Base-by-base conservation (phyloP, 2,888 invertebrate genomes). In the Meiosimyza decipiens region DNA sequence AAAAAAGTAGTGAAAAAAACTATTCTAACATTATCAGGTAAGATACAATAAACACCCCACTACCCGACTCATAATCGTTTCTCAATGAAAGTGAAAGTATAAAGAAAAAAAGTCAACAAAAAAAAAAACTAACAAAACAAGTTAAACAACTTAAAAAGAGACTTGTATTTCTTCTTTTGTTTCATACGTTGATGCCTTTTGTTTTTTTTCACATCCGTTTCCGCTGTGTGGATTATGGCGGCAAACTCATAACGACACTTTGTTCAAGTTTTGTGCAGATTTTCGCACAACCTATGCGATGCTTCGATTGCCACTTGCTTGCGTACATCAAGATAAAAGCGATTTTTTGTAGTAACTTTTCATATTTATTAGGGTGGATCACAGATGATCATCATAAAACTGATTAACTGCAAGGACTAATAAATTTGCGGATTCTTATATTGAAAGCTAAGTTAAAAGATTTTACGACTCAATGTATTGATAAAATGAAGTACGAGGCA, bases 231-330 rank as follows among this genome's bases (percentile, higher is more conserved):
- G 7, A 67, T 55, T 67, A 15, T 57, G 40, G 49, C 47, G 33
- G 40, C 55, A 49, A 55, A 67, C 67, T 49, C 67, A 47, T 49
- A 67, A 57, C 13, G 57, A 67, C 67, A 67, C 55, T 40, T 57
- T 47, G 13, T 57, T 40, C 57, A 33, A 67, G 40, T 57, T 66
- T 55, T 40, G 6, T 55, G 40, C 22, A 13, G 16, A 9, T 66
- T 54, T 66, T 9, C 33, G n/a, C 22, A 52, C 16, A 28, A 54
- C 66, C 66, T 33, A 22, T 33, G 22, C 6, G 11, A 12, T 11
- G 52, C 18, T 52, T 33, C 40, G 52, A 18, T 28, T n/a, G 65
- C 50, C 54, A 51, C 9, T 66, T 54, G 52, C n/a, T 33, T 40
- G 9, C 9, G 40, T 40, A 40, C 40, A 40, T 40, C 40, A 40